phyloP scores from a whole-genome alignment of 2,888 invertebrate genomes.

The Eumacrocentrus americanus region DNA sequence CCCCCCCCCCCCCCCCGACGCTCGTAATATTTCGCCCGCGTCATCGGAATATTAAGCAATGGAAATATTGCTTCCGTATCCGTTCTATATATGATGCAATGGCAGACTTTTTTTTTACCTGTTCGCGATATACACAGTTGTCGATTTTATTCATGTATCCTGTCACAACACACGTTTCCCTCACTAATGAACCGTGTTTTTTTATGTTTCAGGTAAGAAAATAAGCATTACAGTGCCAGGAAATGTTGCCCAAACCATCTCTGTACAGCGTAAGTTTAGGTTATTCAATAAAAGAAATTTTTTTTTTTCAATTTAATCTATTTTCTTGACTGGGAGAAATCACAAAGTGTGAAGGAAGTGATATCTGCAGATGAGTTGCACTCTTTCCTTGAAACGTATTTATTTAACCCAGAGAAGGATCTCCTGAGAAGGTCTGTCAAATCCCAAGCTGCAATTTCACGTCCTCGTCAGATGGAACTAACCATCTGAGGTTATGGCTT shows the following conservation, averaged over 20 bases:
- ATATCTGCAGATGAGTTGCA: background rate
- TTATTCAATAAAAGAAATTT: background rate
- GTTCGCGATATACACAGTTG: too few relatives aligned
- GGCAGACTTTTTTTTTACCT: background rate
- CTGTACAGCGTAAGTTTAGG: too few relatives aligned
- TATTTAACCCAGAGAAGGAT: slow-evolving; percentile 31
- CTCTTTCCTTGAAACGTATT: slow-evolving; percentile 30
- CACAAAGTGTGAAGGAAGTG: background rate
- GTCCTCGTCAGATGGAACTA: slow-evolving; percentile 32
- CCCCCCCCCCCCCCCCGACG: slow-evolving; percentile 18
- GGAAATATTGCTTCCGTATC: slow-evolving; percentile 47
- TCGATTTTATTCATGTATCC: background rate
- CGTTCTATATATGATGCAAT: slow-evolving; percentile 22
- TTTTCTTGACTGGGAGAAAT: background rate
- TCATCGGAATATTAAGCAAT: slow-evolving; percentile 52
- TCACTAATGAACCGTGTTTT: too few relatives aligned
- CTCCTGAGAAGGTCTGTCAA: background rate
- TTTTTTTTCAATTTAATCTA: background rate
- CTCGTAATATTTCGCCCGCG: slow-evolving; percentile 45
- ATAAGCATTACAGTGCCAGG: background rate
- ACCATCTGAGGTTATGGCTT: slow-evolving; percentile 37
- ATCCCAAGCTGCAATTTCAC: slow-evolving; percentile 30
- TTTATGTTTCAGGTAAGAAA: slow-evolving; percentile 45
- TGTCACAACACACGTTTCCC: background rate
- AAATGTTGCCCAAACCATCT: too few relatives aligned